Evolutionary conservation across 2,113 vertebrate species (phyloP).

Genomic region (Hyaena hyaena): DNA sequence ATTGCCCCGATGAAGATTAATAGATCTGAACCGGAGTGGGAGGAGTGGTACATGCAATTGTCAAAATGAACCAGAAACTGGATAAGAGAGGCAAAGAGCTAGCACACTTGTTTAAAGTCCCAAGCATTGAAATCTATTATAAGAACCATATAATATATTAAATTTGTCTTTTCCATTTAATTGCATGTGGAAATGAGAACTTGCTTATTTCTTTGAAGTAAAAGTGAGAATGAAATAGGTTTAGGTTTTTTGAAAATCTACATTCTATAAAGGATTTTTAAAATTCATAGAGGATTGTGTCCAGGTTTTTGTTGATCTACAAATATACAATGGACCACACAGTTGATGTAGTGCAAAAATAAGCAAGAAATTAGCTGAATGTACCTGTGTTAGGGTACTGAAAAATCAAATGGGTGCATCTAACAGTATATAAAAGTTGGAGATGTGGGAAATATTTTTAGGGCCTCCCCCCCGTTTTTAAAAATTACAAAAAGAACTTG

Average conservation of each 20-base stretch:
- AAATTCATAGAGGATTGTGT: not conserved
- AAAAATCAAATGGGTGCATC: not conserved
- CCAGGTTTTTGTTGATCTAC: not conserved
- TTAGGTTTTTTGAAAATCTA: not conserved
- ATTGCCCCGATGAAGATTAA: not conserved
- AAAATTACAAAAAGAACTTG: not conserved
- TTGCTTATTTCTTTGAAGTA: not conserved
- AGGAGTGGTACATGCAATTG: not conserved
- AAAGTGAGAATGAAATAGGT: not conserved
- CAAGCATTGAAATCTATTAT: not conserved
- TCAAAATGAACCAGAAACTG: not conserved
- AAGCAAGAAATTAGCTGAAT: not conserved
- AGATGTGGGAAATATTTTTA: not conserved
- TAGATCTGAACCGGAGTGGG: not conserved
- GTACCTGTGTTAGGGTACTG: not conserved
- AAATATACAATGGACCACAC: not conserved
- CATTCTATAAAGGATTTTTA: not conserved
- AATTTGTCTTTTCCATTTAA: not conserved
- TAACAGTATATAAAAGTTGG: constrained; percentile 32
- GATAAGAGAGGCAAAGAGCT: not conserved
- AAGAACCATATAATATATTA: not conserved
- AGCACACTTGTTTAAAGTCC: not conserved
- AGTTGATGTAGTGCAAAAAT: not conserved
- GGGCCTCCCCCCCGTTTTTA: not conserved
- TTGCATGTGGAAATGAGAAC: not conserved